Base-by-base conservation (phyloP, 2,797 vertebrate genomes). In the Poecilia wingei region DNA sequence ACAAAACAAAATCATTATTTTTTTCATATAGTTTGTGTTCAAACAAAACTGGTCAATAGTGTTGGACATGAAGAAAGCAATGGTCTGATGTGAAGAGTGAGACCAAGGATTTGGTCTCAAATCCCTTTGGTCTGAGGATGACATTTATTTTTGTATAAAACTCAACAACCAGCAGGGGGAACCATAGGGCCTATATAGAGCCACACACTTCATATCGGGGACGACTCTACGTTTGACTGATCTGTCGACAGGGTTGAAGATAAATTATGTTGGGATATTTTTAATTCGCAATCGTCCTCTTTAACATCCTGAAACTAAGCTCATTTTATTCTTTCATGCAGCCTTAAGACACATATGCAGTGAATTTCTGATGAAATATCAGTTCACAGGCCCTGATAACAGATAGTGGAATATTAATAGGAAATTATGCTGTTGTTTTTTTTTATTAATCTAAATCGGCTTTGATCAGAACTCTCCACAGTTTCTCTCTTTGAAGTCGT, bases 391-490 rank as follows among this genome's bases (percentile, higher is more conserved):
- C 13, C 43, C 43, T 70, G 43, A 80, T 59, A 80, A 51, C 76
- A 75, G 77, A 85, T 78, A 86, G 75, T 47, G 36, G 78, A 84
- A 86, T 77, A 73, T n/a, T 86, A 82, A 86, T 90, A 82, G 82
- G 13, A 49, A 73, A 77, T 86, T 88, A 89, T 92, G 86, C 79
- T 82, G 82, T 88, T 93, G 33, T 66, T 39, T 68, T 39, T 66
- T 75, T 43, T 87, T 85, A 83, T 84, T 80, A 87, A 86, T 78
- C 45, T 85, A 46, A 33, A 39, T 47, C 64, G 6, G 68, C 84
- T 80, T 81, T 87, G 75, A 91, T 91, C 82, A 77, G 45, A 75
- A 71, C 43, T 70, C 68, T 46, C n/a, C 25, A 70, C 68, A 46
- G 41, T 25, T 70, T 28, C 57, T 41, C 41, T 72, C n/a, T 88